Percentiles rank a stretch among this genome's conserved stretches.
phyloP scores from a whole-genome alignment of 37 sponge, comb jelly and placozoan species.

The Diacarnus erythraeanus region DNA sequence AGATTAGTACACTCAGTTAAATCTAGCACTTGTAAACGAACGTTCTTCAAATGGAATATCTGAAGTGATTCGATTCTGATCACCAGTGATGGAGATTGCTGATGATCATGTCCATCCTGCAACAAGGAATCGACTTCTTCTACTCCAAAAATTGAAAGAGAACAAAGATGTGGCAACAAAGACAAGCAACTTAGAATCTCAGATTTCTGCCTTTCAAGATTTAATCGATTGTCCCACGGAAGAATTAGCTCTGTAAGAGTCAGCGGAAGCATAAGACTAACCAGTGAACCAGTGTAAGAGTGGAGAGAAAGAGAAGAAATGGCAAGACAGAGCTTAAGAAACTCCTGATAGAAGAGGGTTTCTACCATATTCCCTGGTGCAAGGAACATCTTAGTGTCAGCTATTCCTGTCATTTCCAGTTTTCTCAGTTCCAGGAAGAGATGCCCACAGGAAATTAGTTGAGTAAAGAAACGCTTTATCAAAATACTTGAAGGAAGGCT shows the following conservation, averaged over 20 bases:
- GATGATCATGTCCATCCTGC: not conserved
- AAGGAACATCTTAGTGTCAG: not conserved
- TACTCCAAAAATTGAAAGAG: not conserved
- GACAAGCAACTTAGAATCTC: not conserved
- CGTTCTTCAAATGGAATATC: not conserved
- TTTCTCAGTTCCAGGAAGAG: not conserved
- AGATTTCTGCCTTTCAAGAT: not conserved
- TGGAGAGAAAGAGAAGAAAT: not conserved
- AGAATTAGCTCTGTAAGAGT: not conserved
- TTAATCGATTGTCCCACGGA: not conserved
- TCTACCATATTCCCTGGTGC: not conserved
- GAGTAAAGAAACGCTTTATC: constrained; percentile 22
- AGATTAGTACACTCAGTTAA: not conserved
- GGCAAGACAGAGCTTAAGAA: not conserved
- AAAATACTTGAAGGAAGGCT: constrained; percentile 16
- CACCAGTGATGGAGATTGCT: not conserved
- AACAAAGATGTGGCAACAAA: not conserved
- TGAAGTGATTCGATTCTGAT: not conserved
- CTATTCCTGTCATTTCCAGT: not conserved
- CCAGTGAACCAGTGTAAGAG: not conserved
- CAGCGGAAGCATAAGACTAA: not conserved
- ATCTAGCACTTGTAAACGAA: not conserved
- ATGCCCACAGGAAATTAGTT: not conserved
- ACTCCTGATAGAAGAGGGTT: not conserved
- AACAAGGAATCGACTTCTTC: not conserved